These are phyloP conservation scores for Bubo bubo DNA, from an alignment of 2,113 vertebrate species.

Conservation along the genomic window DNA sequence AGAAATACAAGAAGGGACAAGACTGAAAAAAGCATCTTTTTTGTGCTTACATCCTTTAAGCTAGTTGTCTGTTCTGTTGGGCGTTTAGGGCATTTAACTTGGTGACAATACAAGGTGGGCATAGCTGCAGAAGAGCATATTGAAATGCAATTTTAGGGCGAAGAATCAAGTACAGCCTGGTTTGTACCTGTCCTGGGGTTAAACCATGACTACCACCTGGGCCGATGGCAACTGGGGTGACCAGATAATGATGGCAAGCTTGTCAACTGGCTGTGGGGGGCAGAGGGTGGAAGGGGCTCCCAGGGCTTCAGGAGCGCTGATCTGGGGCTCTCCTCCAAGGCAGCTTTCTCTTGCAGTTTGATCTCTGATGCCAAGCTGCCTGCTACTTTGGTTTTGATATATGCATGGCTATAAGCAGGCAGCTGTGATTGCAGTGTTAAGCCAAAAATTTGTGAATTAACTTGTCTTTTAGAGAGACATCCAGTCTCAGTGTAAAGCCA, in stretches of 20 bases:
- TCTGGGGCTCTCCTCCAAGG: fast-evolving
- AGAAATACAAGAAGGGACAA: not conserved
- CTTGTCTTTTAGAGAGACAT: not conserved
- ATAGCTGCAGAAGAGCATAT: fast-evolving
- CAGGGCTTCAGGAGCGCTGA: fast-evolving
- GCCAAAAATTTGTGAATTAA: not conserved
- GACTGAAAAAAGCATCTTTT: not conserved
- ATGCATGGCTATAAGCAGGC: not conserved
- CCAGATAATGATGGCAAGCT: not conserved
- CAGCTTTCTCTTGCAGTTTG: not conserved
- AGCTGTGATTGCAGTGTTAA: not conserved
- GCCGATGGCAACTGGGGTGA: not conserved
- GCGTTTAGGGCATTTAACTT: fast-evolving
- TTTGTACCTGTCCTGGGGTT: not conserved
- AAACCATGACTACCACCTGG: not conserved
- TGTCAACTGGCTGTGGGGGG: not conserved
- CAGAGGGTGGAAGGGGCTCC: not conserved
- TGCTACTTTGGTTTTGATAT: not conserved
- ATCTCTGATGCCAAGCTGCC: not conserved
- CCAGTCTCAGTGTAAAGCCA: fast-evolving
- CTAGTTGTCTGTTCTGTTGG: not conserved
- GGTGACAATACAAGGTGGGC: not conserved
- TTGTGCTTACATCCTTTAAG: fast-evolving
- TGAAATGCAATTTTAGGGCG: not conserved
- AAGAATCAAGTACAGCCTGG: not conserved